Evolutionary conservation across 2,888 invertebrate genomes (phyloP).

Genomic region (Lamellibrachia columna): DNA sequence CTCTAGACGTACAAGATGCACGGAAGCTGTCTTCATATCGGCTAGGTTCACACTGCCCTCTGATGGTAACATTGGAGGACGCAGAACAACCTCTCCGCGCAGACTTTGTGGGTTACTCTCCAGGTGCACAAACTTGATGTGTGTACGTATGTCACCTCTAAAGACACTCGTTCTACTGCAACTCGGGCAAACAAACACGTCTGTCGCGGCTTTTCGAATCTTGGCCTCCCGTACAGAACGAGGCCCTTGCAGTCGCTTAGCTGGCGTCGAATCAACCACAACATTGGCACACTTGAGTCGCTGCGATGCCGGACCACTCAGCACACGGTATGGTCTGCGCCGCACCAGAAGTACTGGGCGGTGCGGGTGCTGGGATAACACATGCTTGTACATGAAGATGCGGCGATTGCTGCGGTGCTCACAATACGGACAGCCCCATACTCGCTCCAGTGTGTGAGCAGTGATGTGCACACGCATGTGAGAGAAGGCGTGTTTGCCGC

Average conservation of each 20-base stretch:
- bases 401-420: conserved; percentile 18
- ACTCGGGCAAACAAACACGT: conserved; percentile 29
- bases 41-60: background rate
- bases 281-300: background rate
- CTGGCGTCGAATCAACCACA: background rate
- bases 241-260: background rate
- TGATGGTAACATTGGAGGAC: background rate
- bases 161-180: conserved; percentile 28
- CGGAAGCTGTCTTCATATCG: background rate
- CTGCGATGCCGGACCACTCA: background rate
- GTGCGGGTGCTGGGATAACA: background rate
- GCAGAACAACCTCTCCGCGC: background rate
- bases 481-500: background rate
- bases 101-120: background rate
- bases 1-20: conserved; percentile 29
- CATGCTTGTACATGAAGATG: conserved; percentile 21
- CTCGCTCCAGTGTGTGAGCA: conserved; percentile 23
- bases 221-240: background rate
- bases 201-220: background rate
- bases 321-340: conserved; percentile 18
- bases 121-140: conserved; percentile 31
- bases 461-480: conserved; percentile 25
- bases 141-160: conserved; percentile 25
- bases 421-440: conserved; percentile 27
- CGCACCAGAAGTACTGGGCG: conserved; percentile 6